phyloP scores from a whole-genome alignment of 2,113 vertebrate genomes.

The Eptesicus fuscus region DNA sequence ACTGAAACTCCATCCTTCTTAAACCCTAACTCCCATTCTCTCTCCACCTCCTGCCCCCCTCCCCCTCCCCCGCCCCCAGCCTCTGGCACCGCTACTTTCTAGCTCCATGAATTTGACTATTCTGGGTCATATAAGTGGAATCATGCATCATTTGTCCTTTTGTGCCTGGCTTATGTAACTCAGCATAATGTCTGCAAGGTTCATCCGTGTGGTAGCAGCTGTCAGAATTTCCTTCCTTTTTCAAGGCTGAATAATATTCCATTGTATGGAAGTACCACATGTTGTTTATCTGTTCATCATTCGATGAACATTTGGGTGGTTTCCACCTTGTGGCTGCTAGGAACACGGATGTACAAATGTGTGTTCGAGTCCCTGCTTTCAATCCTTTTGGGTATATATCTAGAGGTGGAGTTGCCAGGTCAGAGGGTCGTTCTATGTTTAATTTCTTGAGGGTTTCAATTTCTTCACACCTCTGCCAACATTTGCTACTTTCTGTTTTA shows the following conservation, averaged over 20 bases:
- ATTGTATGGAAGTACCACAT: background rate
- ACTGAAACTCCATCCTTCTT: background rate
- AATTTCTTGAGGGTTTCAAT: background rate
- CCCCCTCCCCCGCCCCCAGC: background rate
- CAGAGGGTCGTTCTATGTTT: background rate
- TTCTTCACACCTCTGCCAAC: background rate
- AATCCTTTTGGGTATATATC: background rate
- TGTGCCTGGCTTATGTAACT: background rate
- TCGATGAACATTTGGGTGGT: background rate
- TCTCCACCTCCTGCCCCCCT: no score
- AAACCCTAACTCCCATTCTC: rapidly evolving
- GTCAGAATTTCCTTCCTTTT: background rate
- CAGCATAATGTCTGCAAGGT: background rate
- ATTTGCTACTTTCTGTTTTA: background rate
- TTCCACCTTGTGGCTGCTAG: background rate
- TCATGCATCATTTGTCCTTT: background rate
- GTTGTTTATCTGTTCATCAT: background rate
- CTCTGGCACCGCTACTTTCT: background rate
- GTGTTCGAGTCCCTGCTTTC: background rate
- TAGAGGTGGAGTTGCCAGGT: background rate
- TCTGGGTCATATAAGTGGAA: background rate
- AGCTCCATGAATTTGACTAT: background rate
- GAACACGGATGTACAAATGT: background rate
- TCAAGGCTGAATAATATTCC: background rate
- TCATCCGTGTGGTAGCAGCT: background rate